A percentile compares a stretch with the other conserved stretches of the same genome.
Conservation (phyloP, 2,888 invertebrate species). For the Zhengitettix transpicula region DNA sequence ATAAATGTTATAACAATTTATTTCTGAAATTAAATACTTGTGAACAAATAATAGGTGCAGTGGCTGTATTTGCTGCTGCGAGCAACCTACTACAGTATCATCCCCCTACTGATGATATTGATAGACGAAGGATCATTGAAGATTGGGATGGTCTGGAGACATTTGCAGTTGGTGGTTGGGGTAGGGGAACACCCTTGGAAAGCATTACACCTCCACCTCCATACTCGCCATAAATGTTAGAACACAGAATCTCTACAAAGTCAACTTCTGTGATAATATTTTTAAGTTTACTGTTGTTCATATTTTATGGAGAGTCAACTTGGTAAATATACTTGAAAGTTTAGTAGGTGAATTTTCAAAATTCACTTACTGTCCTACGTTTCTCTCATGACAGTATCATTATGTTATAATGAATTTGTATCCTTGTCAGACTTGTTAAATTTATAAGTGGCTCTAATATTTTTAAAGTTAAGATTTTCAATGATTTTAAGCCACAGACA, state of each 20-base stretch:
- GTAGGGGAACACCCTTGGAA: slow-evolving; percentile 9
- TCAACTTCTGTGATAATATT: background rate
- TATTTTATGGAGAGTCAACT: no score
- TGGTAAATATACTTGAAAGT: no score
- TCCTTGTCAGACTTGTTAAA: no score
- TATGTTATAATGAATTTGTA: no score
- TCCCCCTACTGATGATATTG: slow-evolving; percentile 30
- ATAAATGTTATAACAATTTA: no score
- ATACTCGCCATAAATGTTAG: slow-evolving; percentile 32
- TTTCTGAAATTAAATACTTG: background rate
- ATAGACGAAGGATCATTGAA: slow-evolving; percentile 39
- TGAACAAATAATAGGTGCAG: slow-evolving; percentile 31
- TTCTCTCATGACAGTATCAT: no score
- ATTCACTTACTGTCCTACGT: no score
- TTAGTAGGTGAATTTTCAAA: no score
- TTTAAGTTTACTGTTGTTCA: background rate
- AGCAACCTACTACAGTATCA: slow-evolving; percentile 45
- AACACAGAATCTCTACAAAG: background rate
- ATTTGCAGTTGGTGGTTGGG: slow-evolving; percentile 22
- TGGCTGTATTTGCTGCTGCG: slow-evolving; percentile 49
- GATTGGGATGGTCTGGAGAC: slow-evolving; percentile 44
- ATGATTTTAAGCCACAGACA: no score
- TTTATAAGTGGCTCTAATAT: no score
- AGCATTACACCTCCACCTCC: slow-evolving; percentile 32
- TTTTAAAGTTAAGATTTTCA: no score